phyloP scores from a whole-genome alignment of 23 tunicate genomes.

The Corella eumyota region DNA sequence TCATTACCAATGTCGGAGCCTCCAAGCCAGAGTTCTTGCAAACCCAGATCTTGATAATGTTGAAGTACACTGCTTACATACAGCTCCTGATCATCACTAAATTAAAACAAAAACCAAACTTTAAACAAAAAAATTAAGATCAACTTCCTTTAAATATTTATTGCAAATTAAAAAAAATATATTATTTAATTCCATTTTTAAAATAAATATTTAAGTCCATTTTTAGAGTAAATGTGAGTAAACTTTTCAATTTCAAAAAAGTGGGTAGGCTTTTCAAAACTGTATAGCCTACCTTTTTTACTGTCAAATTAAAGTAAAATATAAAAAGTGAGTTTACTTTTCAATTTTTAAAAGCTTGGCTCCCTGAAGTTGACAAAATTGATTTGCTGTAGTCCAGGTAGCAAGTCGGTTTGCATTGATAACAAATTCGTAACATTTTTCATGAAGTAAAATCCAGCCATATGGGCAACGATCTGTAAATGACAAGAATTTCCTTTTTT shows the following conservation, averaged over 20 bases:
- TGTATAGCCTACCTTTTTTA: too few relatives aligned
- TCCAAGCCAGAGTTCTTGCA: constrained; percentile 67
- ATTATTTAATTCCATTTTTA: too few relatives aligned
- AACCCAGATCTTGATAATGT: constrained; percentile 31
- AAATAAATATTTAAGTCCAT: too few relatives aligned
- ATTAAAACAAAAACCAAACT: neutral
- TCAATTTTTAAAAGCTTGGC: constrained; percentile 67
- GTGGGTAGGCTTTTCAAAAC: too few relatives aligned
- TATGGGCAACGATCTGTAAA: constrained; percentile 59
- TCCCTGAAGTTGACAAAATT: constrained; percentile 52
- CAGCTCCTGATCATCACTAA: constrained; percentile 42
- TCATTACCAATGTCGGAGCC: constrained; percentile 78
- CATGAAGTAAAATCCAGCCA: constrained; percentile 62
- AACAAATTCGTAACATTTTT: constrained; percentile 84
- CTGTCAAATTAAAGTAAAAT: too few relatives aligned
- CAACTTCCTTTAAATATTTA: too few relatives aligned
- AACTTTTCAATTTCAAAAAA: too few relatives aligned
- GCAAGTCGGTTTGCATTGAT: constrained; percentile 46
- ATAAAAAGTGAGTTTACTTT: constrained; percentile 18
- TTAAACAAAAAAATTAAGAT: neutral
- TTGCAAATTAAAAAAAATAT: too few relatives aligned
- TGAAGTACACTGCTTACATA: constrained; percentile 32
- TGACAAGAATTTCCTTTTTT: constrained; percentile 4
- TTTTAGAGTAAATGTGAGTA: too few relatives aligned
- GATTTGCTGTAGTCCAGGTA: constrained; percentile 75